Evolutionary conservation across 2,888 invertebrate species (phyloP).

Genomic region (Cryptocephalus primarius): DNA sequence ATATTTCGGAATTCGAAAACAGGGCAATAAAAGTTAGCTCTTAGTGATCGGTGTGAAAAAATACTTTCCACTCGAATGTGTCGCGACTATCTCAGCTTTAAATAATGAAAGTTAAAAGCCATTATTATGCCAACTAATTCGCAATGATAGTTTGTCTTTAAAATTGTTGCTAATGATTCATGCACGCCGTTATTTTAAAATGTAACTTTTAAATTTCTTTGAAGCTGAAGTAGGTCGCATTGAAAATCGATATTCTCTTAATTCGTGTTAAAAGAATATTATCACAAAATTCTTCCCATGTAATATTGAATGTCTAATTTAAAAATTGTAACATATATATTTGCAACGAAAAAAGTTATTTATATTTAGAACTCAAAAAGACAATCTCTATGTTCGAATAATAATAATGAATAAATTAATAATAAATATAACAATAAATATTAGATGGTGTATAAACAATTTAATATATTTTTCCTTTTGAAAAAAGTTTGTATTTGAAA

Average conservation of each 20-base stretch:
- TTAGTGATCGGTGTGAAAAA: slow-evolving; percentile 3
- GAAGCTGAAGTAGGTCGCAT: neutral
- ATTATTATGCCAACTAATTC: neutral
- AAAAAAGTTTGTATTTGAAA: slow-evolving; percentile 15
- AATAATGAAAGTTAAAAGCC: neutral
- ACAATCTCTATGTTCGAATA: slow-evolving; percentile 25
- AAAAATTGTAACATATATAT: slow-evolving; percentile 1
- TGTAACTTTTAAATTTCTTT: too few species aligned
- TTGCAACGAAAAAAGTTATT: slow-evolving; percentile 23
- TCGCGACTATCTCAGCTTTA: neutral
- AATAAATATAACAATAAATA: too few species aligned
- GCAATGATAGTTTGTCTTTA: neutral
- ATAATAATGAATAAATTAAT: slow-evolving; percentile 8
- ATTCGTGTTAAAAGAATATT: too few species aligned
- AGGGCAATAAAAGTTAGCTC: slow-evolving; percentile 19
- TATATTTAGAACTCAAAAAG: slow-evolving; percentile 21
- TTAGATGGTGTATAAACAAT: slow-evolving; percentile 7
- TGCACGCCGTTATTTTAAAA: too few species aligned
- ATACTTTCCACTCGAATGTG: too few species aligned
- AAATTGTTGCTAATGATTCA: too few species aligned
- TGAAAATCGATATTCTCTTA: neutral
- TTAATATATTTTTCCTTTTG: slow-evolving; percentile 15
- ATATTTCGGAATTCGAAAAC: slow-evolving; percentile 15
- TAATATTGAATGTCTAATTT: neutral
- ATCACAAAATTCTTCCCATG: neutral